Evolutionary conservation across 2,113 vertebrate genomes (phyloP).

Genomic region (Prinia subflava): DNA sequence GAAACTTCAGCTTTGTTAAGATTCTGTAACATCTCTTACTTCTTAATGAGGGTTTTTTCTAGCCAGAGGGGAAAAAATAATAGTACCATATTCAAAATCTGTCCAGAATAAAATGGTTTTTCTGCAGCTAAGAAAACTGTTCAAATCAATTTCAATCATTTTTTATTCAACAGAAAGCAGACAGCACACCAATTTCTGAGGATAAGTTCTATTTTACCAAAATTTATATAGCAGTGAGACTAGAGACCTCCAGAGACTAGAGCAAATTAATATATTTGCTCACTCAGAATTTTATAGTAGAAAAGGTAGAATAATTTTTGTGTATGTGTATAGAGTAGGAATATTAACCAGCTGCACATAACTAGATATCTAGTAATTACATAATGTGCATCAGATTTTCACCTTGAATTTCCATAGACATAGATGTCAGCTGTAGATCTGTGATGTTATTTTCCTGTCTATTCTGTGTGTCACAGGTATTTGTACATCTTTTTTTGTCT

Average conservation of each 20-base stretch:
- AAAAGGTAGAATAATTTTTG: neutral
- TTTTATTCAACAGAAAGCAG: conserved; percentile 32
- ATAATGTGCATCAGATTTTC: neutral
- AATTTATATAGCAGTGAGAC: conserved; percentile 38
- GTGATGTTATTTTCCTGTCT: neutral
- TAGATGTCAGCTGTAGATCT: neutral
- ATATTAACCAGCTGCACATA: neutral
- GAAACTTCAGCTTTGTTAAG: neutral
- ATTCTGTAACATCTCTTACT: neutral
- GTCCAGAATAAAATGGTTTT: conserved; percentile 26
- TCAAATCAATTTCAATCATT: conserved; percentile 48
- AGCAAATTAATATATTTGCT: conserved; percentile 15
- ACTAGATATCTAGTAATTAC: neutral
- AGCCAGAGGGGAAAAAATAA: neutral
- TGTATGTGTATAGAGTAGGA: neutral
- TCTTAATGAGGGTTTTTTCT: conserved; percentile 29
- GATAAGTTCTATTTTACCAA: conserved; percentile 7
- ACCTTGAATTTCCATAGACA: neutral
- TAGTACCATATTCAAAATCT: neutral
- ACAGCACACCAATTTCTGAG: neutral
- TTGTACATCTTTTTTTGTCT: neutral
- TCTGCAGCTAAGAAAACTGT: conserved; percentile 17
- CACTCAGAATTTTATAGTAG: neutral
- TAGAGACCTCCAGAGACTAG: neutral
- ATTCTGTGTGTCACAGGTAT: neutral